Conservation (phyloP, 2,888 invertebrate genomes). For the Microplitis manilae region DNA sequence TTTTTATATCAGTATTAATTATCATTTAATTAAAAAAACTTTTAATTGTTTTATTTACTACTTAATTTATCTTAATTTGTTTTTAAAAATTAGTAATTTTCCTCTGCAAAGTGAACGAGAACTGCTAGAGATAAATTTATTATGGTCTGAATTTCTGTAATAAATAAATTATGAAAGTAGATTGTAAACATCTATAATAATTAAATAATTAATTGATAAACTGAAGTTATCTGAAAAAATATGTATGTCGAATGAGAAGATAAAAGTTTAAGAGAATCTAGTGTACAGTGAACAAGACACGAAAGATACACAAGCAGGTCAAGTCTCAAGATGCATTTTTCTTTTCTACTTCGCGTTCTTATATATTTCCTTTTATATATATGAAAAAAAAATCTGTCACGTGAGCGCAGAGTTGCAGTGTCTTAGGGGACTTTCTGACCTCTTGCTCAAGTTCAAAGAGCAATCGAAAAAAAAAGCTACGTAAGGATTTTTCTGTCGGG, state of each 20-base stretch:
- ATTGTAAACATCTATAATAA: not conserved
- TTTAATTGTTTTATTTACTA: too few species aligned
- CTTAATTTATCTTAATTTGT: too few species aligned
- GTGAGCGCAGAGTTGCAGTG: not conserved
- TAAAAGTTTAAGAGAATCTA: not conserved
- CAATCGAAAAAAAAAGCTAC: slow-evolving; percentile 14
- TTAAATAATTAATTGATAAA: not conserved
- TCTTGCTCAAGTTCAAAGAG: slow-evolving; percentile 4
- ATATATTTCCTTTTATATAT: not conserved
- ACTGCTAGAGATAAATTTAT: too few species aligned
- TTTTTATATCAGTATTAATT: too few species aligned
- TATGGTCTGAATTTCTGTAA: not conserved
- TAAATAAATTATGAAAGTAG: not conserved
- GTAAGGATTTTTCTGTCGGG: not conserved
- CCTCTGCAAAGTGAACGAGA: too few species aligned
- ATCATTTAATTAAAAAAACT: too few species aligned
- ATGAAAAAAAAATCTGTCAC: not conserved
- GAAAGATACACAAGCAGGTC: not conserved
- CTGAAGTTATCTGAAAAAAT: not conserved
- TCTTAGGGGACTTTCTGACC: slow-evolving; percentile 22
- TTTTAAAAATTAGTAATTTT: too few species aligned
- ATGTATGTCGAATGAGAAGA: not conserved
- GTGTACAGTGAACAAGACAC: not conserved
- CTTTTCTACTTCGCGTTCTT: not conserved
- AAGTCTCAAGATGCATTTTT: not conserved